Conservation (phyloP, 2,888 invertebrate genomes). For the Carabus problematicus region DNA sequence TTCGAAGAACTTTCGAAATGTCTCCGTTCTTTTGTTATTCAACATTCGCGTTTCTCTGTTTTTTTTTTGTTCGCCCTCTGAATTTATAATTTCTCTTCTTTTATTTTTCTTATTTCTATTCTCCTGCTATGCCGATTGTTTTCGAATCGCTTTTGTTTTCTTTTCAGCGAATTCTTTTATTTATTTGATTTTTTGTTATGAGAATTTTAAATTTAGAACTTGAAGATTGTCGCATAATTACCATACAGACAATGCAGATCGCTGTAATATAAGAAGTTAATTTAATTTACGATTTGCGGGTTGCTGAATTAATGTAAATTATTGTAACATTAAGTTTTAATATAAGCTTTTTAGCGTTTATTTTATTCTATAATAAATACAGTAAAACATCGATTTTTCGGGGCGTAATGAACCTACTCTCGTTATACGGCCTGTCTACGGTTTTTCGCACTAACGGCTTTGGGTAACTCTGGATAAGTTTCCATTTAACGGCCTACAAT, state of each 20-base stretch:
- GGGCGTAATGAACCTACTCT: no score
- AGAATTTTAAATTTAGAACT: slow-evolving; percentile 31
- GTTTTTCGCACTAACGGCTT: no score
- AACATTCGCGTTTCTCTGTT: slow-evolving; percentile 16
- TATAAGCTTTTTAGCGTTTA: no score
- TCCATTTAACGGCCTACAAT: no score
- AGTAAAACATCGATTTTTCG: no score
- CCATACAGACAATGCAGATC: not conserved
- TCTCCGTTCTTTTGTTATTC: slow-evolving; percentile 47
- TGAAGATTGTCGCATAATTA: not conserved
- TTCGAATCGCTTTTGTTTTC: slow-evolving; percentile 28
- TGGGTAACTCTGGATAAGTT: no score
- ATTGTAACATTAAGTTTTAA: no score
- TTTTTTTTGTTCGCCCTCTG: slow-evolving; percentile 47
- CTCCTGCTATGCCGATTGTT: slow-evolving; percentile 28
- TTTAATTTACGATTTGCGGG: no score
- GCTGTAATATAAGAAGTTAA: not conserved
- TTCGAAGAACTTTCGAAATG: slow-evolving; percentile 49
- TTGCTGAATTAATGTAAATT: no score
- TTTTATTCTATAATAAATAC: no score
- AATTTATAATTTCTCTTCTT: slow-evolving; percentile 49
- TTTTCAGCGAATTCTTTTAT: slow-evolving; percentile 7
- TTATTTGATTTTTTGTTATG: slow-evolving; percentile 39
- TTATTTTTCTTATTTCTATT: slow-evolving; percentile 28
- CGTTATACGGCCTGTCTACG: no score